A percentile compares a stretch with the other conserved stretches of the same genome.
phyloP scores from a whole-genome alignment of 1,140 invertebrate genomes.

The Drosophila leontia region DNA sequence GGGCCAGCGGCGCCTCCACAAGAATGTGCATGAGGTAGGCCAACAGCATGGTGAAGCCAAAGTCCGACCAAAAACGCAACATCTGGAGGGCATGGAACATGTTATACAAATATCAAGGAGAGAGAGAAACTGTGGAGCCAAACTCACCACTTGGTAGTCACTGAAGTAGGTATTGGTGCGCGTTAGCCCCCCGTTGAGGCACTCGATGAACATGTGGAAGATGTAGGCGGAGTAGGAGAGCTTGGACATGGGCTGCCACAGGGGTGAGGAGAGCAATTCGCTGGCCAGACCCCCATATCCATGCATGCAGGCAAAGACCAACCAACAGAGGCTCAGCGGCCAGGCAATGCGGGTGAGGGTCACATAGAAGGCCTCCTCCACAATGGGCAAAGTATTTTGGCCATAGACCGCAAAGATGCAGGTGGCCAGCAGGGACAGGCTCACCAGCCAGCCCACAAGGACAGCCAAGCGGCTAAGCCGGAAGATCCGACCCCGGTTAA shows the following conservation, averaged over 20 bases:
- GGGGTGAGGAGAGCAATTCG: conserved; percentile 84
- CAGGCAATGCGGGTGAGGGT: conserved; percentile 88
- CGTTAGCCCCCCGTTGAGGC: conserved; percentile 29
- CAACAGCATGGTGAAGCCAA: conserved; percentile 59
- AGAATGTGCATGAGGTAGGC: conserved; percentile 56
- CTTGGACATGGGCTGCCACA: conserved; percentile 86
- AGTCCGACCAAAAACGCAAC: conserved; percentile 65
- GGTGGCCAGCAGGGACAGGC: conserved; percentile 53
- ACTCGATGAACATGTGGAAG: conserved; percentile 82
- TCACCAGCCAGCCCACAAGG: conserved; percentile 40
- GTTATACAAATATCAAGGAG: not conserved
- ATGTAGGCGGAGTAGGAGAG: conserved; percentile 86
- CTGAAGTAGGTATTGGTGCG: conserved; percentile 65
- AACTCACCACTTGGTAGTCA: conserved; percentile 71
- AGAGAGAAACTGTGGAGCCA: not conserved
- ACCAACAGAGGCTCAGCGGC: conserved; percentile 88
- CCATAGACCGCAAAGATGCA: conserved; percentile 58
- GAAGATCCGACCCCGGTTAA: conserved; percentile 20
- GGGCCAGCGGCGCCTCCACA: conserved; percentile 57
- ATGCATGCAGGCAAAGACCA: conserved; percentile 89
- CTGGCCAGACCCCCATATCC: conserved; percentile 88
- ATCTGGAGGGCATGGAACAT: conserved; percentile 43
- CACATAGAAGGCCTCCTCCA: conserved; percentile 87
- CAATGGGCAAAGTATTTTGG: conserved; percentile 35
- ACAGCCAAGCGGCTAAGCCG: conserved; percentile 5